Evolutionary conservation across 2,113 vertebrate species (phyloP).

Genomic region (Mixornis gularis): DNA sequence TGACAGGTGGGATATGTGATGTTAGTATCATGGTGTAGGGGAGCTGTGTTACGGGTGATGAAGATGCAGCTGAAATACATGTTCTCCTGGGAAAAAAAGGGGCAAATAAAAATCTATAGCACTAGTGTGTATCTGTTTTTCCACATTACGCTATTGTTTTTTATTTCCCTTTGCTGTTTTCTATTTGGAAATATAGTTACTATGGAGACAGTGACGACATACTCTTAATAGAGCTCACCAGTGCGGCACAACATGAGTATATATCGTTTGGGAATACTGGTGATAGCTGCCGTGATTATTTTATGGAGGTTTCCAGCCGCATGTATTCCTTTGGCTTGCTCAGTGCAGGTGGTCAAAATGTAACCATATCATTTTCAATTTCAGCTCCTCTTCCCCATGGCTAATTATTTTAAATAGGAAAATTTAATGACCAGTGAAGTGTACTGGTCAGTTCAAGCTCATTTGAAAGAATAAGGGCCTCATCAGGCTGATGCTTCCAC

Average conservation of each 20-base stretch:
- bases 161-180: slow-evolving; percentile 16
- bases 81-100: background rate
- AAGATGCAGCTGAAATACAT: background rate
- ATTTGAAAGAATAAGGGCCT: background rate
- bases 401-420: background rate
- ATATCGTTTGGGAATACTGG: background rate
- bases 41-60: background rate
- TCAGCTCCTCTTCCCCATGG: background rate
- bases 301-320: background rate
- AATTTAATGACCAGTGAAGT: rapidly evolving
- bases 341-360: rapidly evolving
- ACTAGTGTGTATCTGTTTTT: background rate
- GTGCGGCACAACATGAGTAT: background rate
- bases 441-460: rapidly evolving
- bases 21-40: rapidly evolving
- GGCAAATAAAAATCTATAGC: background rate
- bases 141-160: background rate
- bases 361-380: background rate
- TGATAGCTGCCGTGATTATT: background rate
- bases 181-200: slow-evolving; percentile 4
- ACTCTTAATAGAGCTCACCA: background rate
- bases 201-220: slow-evolving; percentile 6
- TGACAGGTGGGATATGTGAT: background rate
- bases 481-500: background rate
- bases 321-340: background rate